Conservation (phyloP, 2,113 vertebrate species). For the Notarius lentiginosus region DNA sequence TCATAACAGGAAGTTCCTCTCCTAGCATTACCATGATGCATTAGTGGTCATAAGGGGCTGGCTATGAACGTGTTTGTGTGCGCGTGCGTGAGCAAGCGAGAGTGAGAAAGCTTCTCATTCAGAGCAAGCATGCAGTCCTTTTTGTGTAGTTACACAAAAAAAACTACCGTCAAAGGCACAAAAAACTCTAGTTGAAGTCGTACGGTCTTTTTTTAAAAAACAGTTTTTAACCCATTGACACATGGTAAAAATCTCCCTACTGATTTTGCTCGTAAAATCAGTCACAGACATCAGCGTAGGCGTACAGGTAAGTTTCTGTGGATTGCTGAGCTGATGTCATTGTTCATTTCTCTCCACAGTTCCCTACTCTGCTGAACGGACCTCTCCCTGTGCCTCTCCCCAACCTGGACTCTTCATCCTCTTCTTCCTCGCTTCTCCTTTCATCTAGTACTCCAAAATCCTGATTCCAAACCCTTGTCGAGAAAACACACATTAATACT, state of each 20-base stretch:
- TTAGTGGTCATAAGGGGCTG: conserved; percentile 43
- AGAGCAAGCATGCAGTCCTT: background rate
- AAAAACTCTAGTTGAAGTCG: background rate
- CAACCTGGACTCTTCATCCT: conserved; percentile 80
- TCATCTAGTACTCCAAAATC: conserved; percentile 86
- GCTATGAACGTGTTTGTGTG: conserved; percentile 23
- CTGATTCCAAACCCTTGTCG: conserved; percentile 71
- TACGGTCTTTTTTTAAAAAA: background rate
- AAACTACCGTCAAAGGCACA: background rate
- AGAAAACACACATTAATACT: conserved; percentile 21
- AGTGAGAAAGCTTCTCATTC: background rate
- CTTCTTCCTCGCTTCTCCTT: conserved; percentile 74
- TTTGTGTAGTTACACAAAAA: background rate
- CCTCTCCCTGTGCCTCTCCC: conserved; percentile 83
- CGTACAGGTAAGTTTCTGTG: background rate
- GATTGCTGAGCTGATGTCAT: conserved; percentile 5
- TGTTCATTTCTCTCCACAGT: conserved; percentile 71
- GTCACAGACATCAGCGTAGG: background rate
- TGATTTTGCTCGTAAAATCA: background rate
- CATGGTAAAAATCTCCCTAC: background rate
- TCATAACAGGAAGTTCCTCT: conserved; percentile 62
- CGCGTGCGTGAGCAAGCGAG: background rate
- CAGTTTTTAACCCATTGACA: background rate
- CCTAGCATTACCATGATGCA: conserved; percentile 52
- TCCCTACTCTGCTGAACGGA: conserved; percentile 88